Conservation (phyloP, 1,140 invertebrate species). For the Melitaea cinxia region DNA sequence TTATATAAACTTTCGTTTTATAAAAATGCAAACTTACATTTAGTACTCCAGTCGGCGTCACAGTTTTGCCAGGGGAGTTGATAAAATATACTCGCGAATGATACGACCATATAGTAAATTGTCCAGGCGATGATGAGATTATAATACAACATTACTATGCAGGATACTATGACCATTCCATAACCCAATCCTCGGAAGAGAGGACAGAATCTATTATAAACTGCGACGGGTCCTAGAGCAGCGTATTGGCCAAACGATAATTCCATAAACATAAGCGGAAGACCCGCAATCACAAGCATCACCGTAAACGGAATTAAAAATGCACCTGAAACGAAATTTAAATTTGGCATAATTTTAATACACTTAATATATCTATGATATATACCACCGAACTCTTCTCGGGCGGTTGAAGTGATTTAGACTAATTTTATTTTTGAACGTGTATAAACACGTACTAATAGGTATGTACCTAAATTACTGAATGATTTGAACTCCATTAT, state of each 20-base stretch:
- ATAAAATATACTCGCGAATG: conserved; percentile 84
- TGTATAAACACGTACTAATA: too few relatives aligned
- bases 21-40: conserved; percentile 80
- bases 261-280: conserved; percentile 95
- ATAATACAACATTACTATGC: conserved; percentile 92
- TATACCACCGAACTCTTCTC: too few relatives aligned
- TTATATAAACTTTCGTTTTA: background rate
- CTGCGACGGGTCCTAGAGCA: conserved; percentile 87
- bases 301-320: conserved; percentile 92
- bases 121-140: conserved; percentile 94
- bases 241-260: conserved; percentile 89
- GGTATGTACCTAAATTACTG: too few relatives aligned
- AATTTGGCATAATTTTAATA: too few relatives aligned
- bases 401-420: too few relatives aligned
- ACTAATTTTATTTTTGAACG: too few relatives aligned
- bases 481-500: too few relatives aligned
- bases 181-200: conserved; percentile 89
- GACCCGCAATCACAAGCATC: conserved; percentile 92
- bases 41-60: conserved; percentile 88
- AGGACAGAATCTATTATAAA: conserved; percentile 87
- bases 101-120: conserved; percentile 91
- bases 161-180: conserved; percentile 92
- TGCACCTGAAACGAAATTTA: conserved; percentile 81
- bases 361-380: too few relatives aligned
- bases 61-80: conserved; percentile 91